These are phyloP conservation scores for Lutjanus campechanus DNA, from an alignment of 2,797 vertebrate species.

Conservation along the genomic window DNA sequence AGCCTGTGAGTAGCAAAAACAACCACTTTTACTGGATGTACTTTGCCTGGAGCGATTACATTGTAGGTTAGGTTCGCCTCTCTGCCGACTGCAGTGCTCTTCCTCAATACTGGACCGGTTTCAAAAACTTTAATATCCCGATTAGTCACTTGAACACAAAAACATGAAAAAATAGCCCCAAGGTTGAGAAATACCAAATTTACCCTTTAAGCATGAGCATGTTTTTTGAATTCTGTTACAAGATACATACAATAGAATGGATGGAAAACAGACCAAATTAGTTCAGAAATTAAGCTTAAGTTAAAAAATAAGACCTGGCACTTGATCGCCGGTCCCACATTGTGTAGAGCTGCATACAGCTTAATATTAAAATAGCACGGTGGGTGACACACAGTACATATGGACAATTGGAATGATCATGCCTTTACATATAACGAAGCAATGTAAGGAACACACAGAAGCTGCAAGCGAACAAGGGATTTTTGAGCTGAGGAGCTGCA, in stretches of 20 bases:
- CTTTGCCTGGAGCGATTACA: too few relatives aligned
- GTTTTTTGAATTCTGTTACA: slow-evolving; percentile 14
- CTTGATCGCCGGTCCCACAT: slow-evolving; percentile 8
- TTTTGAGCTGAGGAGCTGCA: slow-evolving; percentile 31
- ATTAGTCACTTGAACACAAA: too few relatives aligned
- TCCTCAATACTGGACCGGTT: too few relatives aligned
- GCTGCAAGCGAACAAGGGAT: slow-evolving; percentile 60
- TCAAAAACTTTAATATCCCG: too few relatives aligned
- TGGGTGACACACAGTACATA: slow-evolving; percentile 25
- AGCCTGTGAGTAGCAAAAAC: too few relatives aligned
- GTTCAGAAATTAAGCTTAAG: background rate
- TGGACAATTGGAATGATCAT: slow-evolving; percentile 48
- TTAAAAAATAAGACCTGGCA: background rate
- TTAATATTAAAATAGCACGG: slow-evolving; percentile 14
- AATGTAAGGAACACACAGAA: slow-evolving; percentile 55
- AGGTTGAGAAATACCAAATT: too few relatives aligned
- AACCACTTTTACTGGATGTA: too few relatives aligned
- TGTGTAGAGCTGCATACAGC: slow-evolving; percentile 20
- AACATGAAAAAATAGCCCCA: too few relatives aligned
- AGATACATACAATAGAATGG: slow-evolving; percentile 17
- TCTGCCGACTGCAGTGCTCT: too few relatives aligned
- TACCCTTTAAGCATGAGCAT: slow-evolving; percentile 35
- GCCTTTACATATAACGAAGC: slow-evolving; percentile 48
- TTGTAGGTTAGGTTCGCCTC: too few relatives aligned
- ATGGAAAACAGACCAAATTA: slow-evolving; percentile 39